Base-by-base conservation (phyloP, 53 echinoderm and acorn worm species). In the Luidia sarsii region DNA sequence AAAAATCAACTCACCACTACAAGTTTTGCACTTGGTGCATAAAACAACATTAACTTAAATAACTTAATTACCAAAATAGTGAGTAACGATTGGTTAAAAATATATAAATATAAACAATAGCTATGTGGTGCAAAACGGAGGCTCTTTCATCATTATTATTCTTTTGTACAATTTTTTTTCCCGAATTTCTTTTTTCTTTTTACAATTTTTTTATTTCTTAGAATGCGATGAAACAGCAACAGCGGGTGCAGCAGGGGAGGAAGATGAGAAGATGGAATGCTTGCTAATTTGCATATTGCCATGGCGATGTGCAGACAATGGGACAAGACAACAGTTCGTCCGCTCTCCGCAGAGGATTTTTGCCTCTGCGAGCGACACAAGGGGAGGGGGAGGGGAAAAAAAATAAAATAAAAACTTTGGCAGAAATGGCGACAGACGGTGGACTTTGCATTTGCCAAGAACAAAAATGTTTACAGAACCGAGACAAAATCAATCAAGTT, bases 241-340 rank as follows among this genome's bases (percentile, higher is more conserved):
- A 45, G 67, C 53, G n/a, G 20, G 77, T 32, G 32, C 18, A 46
- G 46, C 41, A 7, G 32, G 45, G 74, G 65, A 33, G 24, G 38
- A 39, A 29, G 77, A 57, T 31, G n/a, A 29, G 77, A 57, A n/a
- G n/a, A 45, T 77, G 77, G 77, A 77, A 77, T 77, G 77, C 77
- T 77, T 46, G 60, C 77, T 77, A 77, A 59, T 77, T 77, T 77
- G 77, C 77, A 77, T 59, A 77, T 33, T 16, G 36, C 61, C 11
- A 65, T 34, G 35, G 70, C 52, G 21, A 39, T 77, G 38, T 45
- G 46, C 46, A 45, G 43, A 48, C 20, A 14, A 57, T 33, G 33
- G 24, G 56, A 57, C 13, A 54, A 25, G 61, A 61, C 32, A 15
- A n/a, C n/a, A n/a, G n/a, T n/a, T n/a, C n/a, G n/a, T n/a, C n/a